These are phyloP conservation scores for Scomber colias DNA, from an alignment of 2,113 vertebrate genomes.

Conservation along the genomic window DNA sequence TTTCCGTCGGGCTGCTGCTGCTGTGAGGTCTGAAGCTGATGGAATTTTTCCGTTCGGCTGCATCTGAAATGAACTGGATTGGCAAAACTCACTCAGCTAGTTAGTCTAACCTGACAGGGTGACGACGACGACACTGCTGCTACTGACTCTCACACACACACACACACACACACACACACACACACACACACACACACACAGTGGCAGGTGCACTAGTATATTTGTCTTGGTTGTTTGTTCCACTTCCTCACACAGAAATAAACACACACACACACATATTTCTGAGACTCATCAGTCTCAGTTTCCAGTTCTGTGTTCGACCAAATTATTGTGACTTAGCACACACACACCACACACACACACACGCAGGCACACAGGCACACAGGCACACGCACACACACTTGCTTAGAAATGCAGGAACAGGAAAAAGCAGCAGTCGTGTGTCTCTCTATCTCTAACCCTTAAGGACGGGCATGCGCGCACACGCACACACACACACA, in stretches of 20 bases:
- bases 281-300: neutral
- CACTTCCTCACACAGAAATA: neutral
- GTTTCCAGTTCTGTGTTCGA: neutral
- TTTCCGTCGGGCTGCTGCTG: neutral
- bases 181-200: too few species aligned
- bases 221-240: neutral
- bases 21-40: constrained; percentile 24
- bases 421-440: too few species aligned
- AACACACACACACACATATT: neutral
- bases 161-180: neutral
- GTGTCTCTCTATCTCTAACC: too few species aligned
- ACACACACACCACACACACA: too few species aligned
- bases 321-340: neutral
- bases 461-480: too few species aligned
- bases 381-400: too few species aligned
- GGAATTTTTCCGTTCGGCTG: constrained; percentile 44
- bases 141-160: neutral
- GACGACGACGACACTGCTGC: neutral
- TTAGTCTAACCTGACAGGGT: neutral
- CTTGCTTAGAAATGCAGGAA: neutral
- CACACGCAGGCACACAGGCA: too few species aligned
- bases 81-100: constrained; percentile 24
- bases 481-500: too few species aligned
- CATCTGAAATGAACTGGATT: constrained; percentile 41
- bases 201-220: neutral